Evolutionary conservation across 2,113 vertebrate genomes (phyloP), one percentile per base, ranked within the genome.

Genomic region (Chelonoidis abingdonii): DNA sequence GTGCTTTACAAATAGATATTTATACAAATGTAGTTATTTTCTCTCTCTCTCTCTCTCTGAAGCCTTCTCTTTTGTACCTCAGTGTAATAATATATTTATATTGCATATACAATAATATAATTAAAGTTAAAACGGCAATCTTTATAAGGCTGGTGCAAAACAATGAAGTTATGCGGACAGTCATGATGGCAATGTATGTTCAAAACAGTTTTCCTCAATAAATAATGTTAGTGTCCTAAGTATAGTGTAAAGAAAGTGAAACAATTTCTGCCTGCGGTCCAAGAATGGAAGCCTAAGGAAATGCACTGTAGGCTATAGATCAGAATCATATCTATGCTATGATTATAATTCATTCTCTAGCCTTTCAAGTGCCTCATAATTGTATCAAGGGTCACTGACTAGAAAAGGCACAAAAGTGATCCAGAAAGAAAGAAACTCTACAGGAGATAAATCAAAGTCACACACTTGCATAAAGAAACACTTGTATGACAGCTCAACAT

Each of bases 361-460:
- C 89, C 93, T 96, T 95, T 94, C 88, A 94, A 53, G 69, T 85
- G 80, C 89, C 80, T 38, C 14, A 84, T 80, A 93, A 27, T 47
- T 88, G 3, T 54, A 65, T 50, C 35, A 83, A 89, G 53, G 88
- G 93, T 87, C 79, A 76, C 27, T 92, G 27, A 92, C 57, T 84
- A 76, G 89, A 90, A 92, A 83, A 93, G 8, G 50, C 93, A 56
- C 88, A 83, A 82, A 57, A 72, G 80, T 84, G 59, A 85, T 85
- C 82, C 41, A 89, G 50, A 83, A 82, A 93, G 53, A 83, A 89
- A 93, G 29, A 65, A 93, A 50, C 4, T 54, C 93, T 95, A 85
- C 41, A 83, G 47, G 17, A 87, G 21, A 83, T 31, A 84, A 94
- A 95, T 89, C 10, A 53, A 92, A 59, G 80, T 24, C 12, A 72